Conservation (phyloP, 2,888 invertebrate genomes). For the Scaptodrosophila latifasciaeformis region DNA sequence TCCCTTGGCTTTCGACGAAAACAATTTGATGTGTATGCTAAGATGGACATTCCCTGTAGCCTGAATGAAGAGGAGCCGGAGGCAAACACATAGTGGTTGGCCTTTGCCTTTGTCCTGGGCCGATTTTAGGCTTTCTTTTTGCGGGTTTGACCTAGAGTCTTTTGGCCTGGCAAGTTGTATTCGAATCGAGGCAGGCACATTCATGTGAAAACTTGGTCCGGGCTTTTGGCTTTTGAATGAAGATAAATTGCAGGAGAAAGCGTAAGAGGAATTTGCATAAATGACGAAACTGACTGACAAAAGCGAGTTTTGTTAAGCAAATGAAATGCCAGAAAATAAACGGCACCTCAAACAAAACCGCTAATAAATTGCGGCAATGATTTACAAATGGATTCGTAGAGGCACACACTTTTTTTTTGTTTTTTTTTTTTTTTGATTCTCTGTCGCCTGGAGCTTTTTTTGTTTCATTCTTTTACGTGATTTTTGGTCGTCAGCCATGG, state of each 20-base stretch:
- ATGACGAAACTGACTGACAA: slow-evolving; percentile 8
- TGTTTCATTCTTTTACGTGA: no score
- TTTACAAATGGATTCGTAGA: slow-evolving; percentile 35
- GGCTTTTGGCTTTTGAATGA: slow-evolving; percentile 31
- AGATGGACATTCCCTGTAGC: slow-evolving; percentile 8
- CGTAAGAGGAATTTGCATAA: slow-evolving; percentile 20
- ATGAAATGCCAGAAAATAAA: slow-evolving; percentile 16
- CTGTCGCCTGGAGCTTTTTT: no score
- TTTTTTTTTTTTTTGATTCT: background rate
- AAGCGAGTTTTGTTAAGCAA: background rate
- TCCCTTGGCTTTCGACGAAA: no score
- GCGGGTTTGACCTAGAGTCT: no score
- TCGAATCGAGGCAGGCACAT: slow-evolving; percentile 38
- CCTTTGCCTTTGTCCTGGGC: background rate
- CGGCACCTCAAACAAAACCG: slow-evolving; percentile 7
- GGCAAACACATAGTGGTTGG: background rate
- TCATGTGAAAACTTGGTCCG: background rate
- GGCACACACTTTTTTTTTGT: slow-evolving; percentile 11
- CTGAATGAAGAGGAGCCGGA: no score
- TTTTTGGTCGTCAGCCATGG: no score
- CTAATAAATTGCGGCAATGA: slow-evolving; percentile 10
- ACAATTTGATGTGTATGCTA: slow-evolving; percentile 38
- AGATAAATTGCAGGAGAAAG: slow-evolving; percentile 46
- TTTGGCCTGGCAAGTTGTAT: background rate
- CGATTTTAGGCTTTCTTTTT: no score